Evolutionary conservation across 1,140 invertebrate species (phyloP).

Genomic region (Acromyrmex heyeri): DNA sequence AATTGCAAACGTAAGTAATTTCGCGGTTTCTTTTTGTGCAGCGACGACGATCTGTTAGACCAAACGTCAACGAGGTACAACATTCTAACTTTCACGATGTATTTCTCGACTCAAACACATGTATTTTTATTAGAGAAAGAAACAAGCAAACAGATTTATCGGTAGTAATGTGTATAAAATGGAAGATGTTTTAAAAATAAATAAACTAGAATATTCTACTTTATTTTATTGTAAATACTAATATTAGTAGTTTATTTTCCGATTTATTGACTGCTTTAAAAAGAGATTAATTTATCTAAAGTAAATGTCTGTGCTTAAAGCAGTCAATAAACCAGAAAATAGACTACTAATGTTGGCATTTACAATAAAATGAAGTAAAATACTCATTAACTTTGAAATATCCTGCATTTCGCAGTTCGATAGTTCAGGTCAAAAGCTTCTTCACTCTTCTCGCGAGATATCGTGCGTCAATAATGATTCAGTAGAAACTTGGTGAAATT

Average conservation of each 20-base stretch:
- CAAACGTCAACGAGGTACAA: slow-evolving; percentile 40
- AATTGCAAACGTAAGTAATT: slow-evolving; percentile 45
- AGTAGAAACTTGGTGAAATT: slow-evolving; percentile 30
- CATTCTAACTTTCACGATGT: background rate
- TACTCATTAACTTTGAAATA: slow-evolving; percentile 16
- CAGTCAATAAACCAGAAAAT: slow-evolving; percentile 4
- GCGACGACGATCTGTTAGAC: slow-evolving; percentile 16
- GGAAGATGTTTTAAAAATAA: background rate
- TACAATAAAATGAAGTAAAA: background rate
- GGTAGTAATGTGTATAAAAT: background rate
- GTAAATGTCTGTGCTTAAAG: background rate
- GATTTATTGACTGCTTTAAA: background rate
- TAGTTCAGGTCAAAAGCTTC: background rate
- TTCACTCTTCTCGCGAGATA: slow-evolving; percentile 19
- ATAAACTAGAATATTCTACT: background rate
- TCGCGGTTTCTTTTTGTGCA: slow-evolving; percentile 38
- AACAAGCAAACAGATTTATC: background rate
- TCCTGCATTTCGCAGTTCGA: background rate
- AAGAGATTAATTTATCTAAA: background rate
- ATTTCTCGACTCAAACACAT: background rate
- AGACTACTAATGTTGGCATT: background rate
- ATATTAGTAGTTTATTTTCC: slow-evolving; percentile 4
- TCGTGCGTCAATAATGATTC: slow-evolving; percentile 28
- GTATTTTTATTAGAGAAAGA: background rate
- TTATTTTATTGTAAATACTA: background rate